Conservation (phyloP, 2,797 vertebrate species). For the Linurgus olivaceus region DNA sequence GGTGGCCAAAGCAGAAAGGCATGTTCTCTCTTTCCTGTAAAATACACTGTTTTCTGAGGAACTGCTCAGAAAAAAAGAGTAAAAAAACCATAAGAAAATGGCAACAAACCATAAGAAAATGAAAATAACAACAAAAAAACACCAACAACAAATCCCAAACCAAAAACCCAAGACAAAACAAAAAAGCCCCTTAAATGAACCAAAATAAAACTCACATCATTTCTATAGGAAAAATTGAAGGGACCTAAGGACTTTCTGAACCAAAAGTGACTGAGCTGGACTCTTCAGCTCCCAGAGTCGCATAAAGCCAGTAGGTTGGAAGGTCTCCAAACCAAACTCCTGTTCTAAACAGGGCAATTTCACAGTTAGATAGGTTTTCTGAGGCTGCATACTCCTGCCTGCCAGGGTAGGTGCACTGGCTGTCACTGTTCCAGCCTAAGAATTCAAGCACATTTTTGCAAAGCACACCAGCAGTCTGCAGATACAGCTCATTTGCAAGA, state of each 20-base stretch:
- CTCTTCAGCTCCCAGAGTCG: background rate
- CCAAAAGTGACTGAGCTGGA: background rate
- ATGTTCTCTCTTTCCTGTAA: background rate
- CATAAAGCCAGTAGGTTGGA: background rate
- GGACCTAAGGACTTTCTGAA: background rate
- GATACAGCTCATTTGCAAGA: background rate
- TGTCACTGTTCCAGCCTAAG: background rate
- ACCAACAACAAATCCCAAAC: background rate
- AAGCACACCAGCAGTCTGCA: background rate
- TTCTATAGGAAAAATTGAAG: background rate
- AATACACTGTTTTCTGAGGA: background rate
- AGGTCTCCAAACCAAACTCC: background rate
- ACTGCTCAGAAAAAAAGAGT: rapidly evolving
- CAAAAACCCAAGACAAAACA: background rate
- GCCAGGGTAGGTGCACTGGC: background rate
- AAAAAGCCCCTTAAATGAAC: background rate
- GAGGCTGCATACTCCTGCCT: background rate
- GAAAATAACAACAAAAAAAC: rapidly evolving
- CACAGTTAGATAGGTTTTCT: background rate
- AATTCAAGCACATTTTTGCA: background rate
- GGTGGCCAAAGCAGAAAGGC: background rate
- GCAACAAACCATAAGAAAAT: background rate
- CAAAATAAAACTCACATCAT: rapidly evolving
- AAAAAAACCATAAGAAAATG: background rate
- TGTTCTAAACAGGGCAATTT: background rate